These are phyloP conservation scores for Brachypteracias leptosomus DNA, from an alignment of 2,113 vertebrate species.

Conservation along the genomic window DNA sequence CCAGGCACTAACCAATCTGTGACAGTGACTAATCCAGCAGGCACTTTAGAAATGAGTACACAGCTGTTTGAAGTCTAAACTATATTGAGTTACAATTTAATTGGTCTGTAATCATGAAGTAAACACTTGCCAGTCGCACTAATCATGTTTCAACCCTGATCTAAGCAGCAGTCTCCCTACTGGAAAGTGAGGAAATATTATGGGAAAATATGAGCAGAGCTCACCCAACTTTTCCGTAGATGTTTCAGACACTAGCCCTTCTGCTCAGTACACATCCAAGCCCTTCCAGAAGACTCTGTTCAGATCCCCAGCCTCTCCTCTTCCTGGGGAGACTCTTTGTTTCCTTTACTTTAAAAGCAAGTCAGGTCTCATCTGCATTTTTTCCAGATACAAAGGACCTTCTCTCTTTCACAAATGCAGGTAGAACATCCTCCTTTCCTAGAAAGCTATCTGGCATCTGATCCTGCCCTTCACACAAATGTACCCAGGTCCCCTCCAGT, in stretches of 20 bases:
- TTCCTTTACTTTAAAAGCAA: not conserved
- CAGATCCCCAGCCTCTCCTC: not conserved
- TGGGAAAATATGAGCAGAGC: not conserved
- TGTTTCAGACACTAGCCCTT: not conserved
- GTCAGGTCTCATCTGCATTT: not conserved
- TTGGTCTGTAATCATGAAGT: conserved; percentile 27
- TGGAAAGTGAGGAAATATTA: not conserved
- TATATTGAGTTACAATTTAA: conserved; percentile 53
- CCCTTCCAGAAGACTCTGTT: not conserved
- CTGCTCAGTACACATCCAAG: not conserved
- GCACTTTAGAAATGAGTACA: not conserved
- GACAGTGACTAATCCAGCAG: not conserved
- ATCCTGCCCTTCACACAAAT: not conserved
- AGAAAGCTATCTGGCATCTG: not conserved
- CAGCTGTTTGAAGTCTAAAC: conserved; percentile 49
- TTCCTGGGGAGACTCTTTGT: not conserved
- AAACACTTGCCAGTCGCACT: conserved; percentile 44
- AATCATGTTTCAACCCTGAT: conserved; percentile 11
- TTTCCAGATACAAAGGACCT: not conserved
- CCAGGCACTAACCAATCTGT: not conserved
- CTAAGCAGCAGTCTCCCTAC: not conserved
- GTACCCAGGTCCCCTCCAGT: not conserved
- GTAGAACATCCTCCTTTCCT: not conserved
- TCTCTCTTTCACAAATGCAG: not conserved
- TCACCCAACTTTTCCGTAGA: not conserved